These are phyloP conservation scores for Cyclopterus lumpus DNA, from an alignment of 2,797 vertebrate genomes.

Conservation along the genomic window DNA sequence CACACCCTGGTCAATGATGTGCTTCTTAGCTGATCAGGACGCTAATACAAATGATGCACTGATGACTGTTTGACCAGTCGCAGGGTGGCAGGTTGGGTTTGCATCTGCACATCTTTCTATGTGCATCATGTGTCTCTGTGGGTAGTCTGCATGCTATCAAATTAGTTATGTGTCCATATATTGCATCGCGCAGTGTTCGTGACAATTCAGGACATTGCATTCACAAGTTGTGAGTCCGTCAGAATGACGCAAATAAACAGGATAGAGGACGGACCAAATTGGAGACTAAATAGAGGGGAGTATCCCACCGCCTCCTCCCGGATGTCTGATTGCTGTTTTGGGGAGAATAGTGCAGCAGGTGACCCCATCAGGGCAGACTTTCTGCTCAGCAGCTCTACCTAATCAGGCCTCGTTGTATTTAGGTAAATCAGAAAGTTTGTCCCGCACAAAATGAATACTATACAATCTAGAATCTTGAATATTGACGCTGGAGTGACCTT, in stretches of 20 bases:
- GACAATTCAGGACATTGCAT: background rate
- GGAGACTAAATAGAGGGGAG: constrained; percentile 24
- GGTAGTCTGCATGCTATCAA: background rate
- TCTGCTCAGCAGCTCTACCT: constrained; percentile 21
- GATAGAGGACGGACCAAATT: constrained; percentile 22
- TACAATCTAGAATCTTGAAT: constrained; percentile 29
- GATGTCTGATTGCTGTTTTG: constrained; percentile 5
- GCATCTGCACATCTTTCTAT: background rate
- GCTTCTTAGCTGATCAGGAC: background rate
- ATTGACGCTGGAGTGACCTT: constrained; percentile 54
- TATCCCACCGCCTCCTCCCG: background rate
- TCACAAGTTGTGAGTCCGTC: background rate
- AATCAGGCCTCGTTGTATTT: constrained; percentile 27
- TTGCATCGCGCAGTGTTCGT: background rate
- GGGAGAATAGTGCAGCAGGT: background rate
- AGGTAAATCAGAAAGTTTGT: constrained; percentile 25
- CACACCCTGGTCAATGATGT: background rate
- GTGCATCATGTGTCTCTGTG: background rate
- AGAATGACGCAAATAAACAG: constrained; percentile 47
- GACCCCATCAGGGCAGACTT: constrained; percentile 15
- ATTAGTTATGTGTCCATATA: background rate
- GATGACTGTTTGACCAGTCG: background rate
- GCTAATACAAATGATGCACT: background rate
- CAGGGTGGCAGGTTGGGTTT: background rate
- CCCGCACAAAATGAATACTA: constrained; percentile 25